These are phyloP conservation scores for Rhinatrema bivittatum DNA, from an alignment of 2,797 vertebrate genomes.

Conservation along the genomic window DNA sequence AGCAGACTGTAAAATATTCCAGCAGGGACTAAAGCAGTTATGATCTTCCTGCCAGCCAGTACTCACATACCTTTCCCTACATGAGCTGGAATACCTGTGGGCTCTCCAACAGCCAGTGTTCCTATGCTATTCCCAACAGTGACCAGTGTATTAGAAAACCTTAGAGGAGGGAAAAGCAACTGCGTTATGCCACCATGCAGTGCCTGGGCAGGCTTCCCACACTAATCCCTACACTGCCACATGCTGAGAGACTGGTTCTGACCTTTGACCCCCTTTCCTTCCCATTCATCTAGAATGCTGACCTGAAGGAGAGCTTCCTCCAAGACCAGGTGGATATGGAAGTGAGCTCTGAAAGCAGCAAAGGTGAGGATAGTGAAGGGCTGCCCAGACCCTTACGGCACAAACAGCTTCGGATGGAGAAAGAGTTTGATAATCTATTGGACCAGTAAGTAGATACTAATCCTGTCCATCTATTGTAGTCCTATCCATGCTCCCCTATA, in stretches of 20 bases:
- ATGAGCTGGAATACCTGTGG: no score
- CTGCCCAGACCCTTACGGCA: slow-evolving; percentile 26
- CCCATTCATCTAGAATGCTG: no score
- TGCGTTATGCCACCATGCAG: no score
- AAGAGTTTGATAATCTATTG: slow-evolving; percentile 43
- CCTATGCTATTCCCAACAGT: background rate
- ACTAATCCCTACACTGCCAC: no score
- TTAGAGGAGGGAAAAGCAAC: no score
- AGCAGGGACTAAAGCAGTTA: no score
- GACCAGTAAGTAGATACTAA: slow-evolving; percentile 62
- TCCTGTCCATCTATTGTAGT: background rate
- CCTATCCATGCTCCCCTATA: background rate
- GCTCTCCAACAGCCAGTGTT: background rate
- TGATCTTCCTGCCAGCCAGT: no score
- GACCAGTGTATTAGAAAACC: no score
- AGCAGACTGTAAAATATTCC: no score
- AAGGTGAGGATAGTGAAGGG: background rate
- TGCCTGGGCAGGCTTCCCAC: background rate
- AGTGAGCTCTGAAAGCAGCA: slow-evolving; percentile 26
- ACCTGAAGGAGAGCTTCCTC: no score
- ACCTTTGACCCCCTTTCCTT: background rate
- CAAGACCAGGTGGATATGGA: background rate
- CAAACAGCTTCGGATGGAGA: slow-evolving; percentile 39
- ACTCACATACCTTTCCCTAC: no score
- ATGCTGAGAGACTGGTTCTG: background rate